Evolutionary conservation across 2,113 vertebrate genomes (phyloP), one percentile per base, ranked within the genome.

Genomic region (Gymnogyps californianus): DNA sequence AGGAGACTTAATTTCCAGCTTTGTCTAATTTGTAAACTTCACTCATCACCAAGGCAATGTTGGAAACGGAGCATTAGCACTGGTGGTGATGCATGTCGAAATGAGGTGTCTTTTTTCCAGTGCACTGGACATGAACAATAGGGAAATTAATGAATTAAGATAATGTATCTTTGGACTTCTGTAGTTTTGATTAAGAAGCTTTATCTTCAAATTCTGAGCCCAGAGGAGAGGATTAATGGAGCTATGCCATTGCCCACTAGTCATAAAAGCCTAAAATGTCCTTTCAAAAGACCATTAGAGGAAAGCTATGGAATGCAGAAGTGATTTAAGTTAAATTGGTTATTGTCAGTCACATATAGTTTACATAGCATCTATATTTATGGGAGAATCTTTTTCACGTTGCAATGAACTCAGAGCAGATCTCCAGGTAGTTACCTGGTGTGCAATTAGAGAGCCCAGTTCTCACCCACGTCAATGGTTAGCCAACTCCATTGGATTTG

Each of bases 71-170:
- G 76, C 89, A 75, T 83, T 79, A 95, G 67, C 81, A 44, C 64
- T 42, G 72, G 42, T 34, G 24, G n/a, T 88, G 87, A 80, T 83
- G 64, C 52, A 31, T 69, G 71, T 78, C 16, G 2, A 95, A 95
- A 90, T 16, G 36, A 90, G 6, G 11, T 82, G 47, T 90, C 58
- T 91, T 10, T 92, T 97, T 98, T 98, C 98, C 97, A 76, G 85
- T 59, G 80, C 87, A 54, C 79, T 94, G 96, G 93, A 66, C 92
- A 49, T 4, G 90, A 98, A 98, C 98, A 99, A 98, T 93, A 93
- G 66, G 66, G 74, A 87, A 94, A 97, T 91, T 96, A 95, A 89
- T 76, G 97, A 97, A 97, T 98, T 97, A 97, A 97, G 93, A 94
- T 98, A 98, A 98, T 97, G 51, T 89, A 90, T 92, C 78, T 96